Evolutionary conservation across 1,140 invertebrate genomes (phyloP), one percentile per base, ranked within the genome.

Genomic region (Acromyrmex heyeri): DNA sequence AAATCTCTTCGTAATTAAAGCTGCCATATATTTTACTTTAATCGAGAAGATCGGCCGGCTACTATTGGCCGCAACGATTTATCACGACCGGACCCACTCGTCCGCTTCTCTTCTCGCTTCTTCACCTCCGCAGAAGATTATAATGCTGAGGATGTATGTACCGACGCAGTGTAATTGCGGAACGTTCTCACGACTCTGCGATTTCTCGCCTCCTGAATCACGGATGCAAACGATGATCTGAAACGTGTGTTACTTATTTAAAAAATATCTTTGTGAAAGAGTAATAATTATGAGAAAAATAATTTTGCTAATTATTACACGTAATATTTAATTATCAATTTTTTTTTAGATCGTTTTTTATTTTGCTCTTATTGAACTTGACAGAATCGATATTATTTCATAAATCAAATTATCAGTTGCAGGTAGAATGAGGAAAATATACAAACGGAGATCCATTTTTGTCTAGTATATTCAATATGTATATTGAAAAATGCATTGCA

Each of bases 21-120:
- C 90, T 91, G 91, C 92, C 93, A 93, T 94, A 94, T 94, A 94
- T 94, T 94, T 94, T 91, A 93, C 93, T 93, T 93, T 94, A 94
- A 94, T 93, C 93, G 93, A 93, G 91, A 69, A 91, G 93, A 92
- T 92, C 90, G 93, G 90, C 69, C 69, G 78, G 85, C 86, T 88
- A 86, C 79, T 81, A 89, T 88, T 90, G 88, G 86, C 79, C 81
- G 86, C 70, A 62, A 86, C 90, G 90, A 94, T 93, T 93, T 93
- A 93, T 93, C 86, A 72, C 89, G 48, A 78, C 75, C 82, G 34
- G 50, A 59, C 53, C 55, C 70, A 50, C 30, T 69, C 62, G 55
- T 76, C 48, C 62, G 30, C 67, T 67, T 72, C 62, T 88, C 62
- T 73, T 57, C 53, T 69, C 88, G 55, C 72, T 78, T 88, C 34